phyloP scores from a whole-genome alignment of 2,113 vertebrate species.

The Psilopogon haemacephalus region DNA sequence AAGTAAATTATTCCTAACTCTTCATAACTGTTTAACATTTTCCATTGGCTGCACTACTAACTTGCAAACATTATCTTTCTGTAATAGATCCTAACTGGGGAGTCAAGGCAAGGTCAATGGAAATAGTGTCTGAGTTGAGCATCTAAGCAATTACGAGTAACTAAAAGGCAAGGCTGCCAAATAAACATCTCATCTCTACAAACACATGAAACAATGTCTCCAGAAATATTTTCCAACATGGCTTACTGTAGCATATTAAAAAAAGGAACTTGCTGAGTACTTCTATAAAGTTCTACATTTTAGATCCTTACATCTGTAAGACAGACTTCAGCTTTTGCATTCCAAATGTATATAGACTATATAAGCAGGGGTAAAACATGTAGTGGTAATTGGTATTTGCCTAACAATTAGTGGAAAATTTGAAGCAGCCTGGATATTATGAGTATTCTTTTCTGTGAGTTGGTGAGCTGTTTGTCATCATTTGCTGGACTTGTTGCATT shows the following conservation, averaged over 20 bases:
- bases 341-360: neutral
- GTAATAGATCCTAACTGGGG: neutral
- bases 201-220: neutral
- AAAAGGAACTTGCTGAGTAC: neutral
- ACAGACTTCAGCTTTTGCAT: neutral
- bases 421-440: neutral
- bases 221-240: neutral
- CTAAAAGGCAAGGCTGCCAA: neutral
- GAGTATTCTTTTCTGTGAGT: neutral
- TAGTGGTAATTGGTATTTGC: neutral
- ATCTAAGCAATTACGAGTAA: neutral
- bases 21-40: neutral
- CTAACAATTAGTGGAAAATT: neutral
- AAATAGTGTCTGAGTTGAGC: neutral
- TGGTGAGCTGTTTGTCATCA: neutral
- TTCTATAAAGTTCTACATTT: neutral
- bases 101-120: neutral
- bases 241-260: rapidly evolving
- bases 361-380: neutral
- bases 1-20: neutral
- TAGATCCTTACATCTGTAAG: neutral
- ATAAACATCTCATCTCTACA: neutral
- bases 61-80: neutral
- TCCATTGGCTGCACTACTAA: neutral
- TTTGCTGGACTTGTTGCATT: slow-evolving; percentile 12